Percentiles rank a stretch among this genome's conserved stretches.
Conservation (phyloP, 2,888 invertebrate genomes). For the Terebella lapidaria region DNA sequence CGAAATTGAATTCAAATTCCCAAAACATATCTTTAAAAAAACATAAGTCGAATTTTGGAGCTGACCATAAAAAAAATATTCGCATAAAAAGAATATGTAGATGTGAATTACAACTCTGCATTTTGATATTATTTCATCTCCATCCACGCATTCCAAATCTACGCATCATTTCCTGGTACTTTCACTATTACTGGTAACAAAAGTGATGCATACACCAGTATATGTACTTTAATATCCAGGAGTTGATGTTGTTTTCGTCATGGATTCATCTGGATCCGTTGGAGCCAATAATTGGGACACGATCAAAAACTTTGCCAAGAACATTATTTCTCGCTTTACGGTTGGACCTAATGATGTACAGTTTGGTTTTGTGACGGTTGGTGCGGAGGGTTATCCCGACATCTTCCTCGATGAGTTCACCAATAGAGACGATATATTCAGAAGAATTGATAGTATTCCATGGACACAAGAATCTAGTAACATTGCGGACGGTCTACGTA, state of each 20-base stretch:
- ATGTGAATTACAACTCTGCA: no score
- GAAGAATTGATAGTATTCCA: not conserved
- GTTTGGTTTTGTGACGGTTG: not conserved
- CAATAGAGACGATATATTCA: not conserved
- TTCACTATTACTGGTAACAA: no score
- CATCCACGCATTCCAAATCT: no score
- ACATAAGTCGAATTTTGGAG: no score
- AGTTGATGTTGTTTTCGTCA: not conserved
- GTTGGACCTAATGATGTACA: not conserved
- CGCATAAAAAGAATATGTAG: no score
- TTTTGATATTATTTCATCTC: no score
- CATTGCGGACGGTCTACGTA: not conserved
- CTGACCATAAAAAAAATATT: no score
- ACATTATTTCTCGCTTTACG: not conserved
- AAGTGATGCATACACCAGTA: no score
- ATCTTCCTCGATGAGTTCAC: not conserved
- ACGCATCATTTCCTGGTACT: no score
- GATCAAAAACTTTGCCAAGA: not conserved
- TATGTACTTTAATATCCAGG: no score
- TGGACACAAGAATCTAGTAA: not conserved
- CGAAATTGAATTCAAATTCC: no score
- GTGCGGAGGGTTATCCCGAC: not conserved
- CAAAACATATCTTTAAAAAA: no score
- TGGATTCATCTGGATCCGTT: not conserved
- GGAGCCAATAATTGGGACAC: not conserved